Evolutionary conservation across 2,113 vertebrate species (phyloP).

Genomic region (Anser brachyrhynchus): DNA sequence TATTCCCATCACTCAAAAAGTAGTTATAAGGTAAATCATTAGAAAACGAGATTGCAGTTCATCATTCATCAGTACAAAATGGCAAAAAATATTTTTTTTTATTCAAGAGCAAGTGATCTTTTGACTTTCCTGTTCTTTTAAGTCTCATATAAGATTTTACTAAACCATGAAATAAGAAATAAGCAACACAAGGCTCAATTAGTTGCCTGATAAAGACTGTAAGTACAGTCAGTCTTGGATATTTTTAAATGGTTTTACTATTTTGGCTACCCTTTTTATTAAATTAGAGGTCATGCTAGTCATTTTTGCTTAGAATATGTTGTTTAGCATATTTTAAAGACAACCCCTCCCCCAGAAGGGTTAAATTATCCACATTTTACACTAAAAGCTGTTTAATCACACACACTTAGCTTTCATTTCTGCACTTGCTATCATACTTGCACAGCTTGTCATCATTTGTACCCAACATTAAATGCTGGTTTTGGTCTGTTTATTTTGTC

Average conservation of each 20-base stretch:
- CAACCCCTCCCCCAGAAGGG: neutral
- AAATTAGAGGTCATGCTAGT: neutral
- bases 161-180: conserved; percentile 7
- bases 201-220: neutral
- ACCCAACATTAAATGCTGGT: neutral
- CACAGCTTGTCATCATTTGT: neutral
- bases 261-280: neutral
- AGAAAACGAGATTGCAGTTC: conserved; percentile 52
- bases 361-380: neutral
- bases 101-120: conserved; percentile 18
- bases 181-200: neutral
- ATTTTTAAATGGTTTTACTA: neutral
- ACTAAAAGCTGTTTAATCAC: neutral
- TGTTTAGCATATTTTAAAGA: neutral
- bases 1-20: conserved; percentile 69
- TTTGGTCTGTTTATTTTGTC: neutral
- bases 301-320: neutral
- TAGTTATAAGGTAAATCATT: conserved; percentile 58
- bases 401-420: neutral
- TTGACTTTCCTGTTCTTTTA: neutral
- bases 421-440: neutral
- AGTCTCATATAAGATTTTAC: neutral
- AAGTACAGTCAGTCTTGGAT: neutral
- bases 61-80: conserved; percentile 64
- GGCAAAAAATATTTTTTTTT: conserved; percentile 13